Evolutionary conservation across 2,888 invertebrate species (phyloP), one percentile per base, ranked within the genome.

Genomic region (Parnassius orleans): DNA sequence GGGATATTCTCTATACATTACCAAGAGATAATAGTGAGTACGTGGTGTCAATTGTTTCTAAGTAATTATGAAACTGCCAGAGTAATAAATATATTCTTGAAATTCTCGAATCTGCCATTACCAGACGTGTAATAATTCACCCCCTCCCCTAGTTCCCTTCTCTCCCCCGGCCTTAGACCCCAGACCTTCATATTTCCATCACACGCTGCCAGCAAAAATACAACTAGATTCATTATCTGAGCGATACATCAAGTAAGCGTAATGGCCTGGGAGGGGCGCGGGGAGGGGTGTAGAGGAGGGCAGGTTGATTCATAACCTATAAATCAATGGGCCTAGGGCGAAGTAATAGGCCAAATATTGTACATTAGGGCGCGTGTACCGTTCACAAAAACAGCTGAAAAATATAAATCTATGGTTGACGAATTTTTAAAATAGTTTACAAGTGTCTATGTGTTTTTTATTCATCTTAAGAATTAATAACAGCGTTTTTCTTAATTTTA

Each of bases 271-370:
- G 74, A 69, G 72, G 68, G 65, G 43, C 7, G 12, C 14, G 61
- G 48, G 54, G 64, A 57, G 64, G 60, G 65, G 70, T 71, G 69
- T 76, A 64, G 66, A 72, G 70, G 77, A 74, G 73, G 75, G 71
- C 79, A 71, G 84, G 85, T 82, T 88, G 90, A 90, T 90, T 90
- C 89, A 90, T 90, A 89, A 89, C 87, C 90, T 75, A 91, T 91
- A 91, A 90, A 91, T 91, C 91, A 90, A 90, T 90, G 85, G 76
- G 76, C 77, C 74, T 71, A 78, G 78, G 83, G 79, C 72, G 80
- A 73, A 70, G 86, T 90, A 89, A 90, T 89, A 87, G 88, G 83
- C 83, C 86, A 85, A 88, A 89, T 88, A 89, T 87, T 87, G 86
- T 80, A 75, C 72, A 70, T 73, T 75, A 74, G 75, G 77, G 75